Evolutionary conservation across 2,113 vertebrate species (phyloP).

Genomic region (Thamnaconus septentrionalis): DNA sequence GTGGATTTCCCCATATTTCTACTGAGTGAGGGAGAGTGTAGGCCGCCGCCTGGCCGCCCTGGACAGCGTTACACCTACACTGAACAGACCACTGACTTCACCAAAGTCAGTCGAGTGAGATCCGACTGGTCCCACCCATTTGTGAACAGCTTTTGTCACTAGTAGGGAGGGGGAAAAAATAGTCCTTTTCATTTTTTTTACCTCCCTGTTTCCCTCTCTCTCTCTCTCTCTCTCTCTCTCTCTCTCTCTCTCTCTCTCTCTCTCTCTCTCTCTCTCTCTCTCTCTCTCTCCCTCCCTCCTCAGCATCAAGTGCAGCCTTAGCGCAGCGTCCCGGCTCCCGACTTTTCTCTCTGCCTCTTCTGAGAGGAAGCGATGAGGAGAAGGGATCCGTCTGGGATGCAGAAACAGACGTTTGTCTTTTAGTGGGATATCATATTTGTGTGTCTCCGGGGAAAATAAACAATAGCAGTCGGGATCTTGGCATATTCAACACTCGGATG

Average conservation of each 20-base stretch:
- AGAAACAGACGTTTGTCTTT: constrained; percentile 45
- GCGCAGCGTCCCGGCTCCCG: constrained; percentile 55
- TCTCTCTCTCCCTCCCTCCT: constrained; percentile 49
- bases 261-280: constrained; percentile 8
- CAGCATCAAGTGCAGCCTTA: constrained; percentile 78
- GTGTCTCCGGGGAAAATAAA: constrained; percentile 14
- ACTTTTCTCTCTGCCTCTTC: constrained; percentile 61
- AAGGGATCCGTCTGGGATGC: constrained; percentile 67
- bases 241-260: not conserved
- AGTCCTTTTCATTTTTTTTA: constrained; percentile 41
- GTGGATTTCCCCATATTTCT: too few relatives aligned
- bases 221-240: not conserved
- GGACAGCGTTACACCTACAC: too few relatives aligned
- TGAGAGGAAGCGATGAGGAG: constrained; percentile 66
- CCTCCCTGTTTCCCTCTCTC: not conserved
- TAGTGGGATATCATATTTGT: constrained; percentile 52
- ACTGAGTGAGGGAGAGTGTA: too few relatives aligned
- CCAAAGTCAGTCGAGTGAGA: constrained; percentile 13
- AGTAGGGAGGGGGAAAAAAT: constrained; percentile 24
- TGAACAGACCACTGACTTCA: constrained; percentile 30
- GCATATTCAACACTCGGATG: constrained; percentile 71
- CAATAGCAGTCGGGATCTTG: constrained; percentile 54
- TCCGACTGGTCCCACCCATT: constrained; percentile 66
- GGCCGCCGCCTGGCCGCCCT: too few relatives aligned
- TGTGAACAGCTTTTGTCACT: constrained; percentile 71